Base-by-base conservation (phyloP, 2,113 vertebrate species). In the Syngnathus floridae region DNA sequence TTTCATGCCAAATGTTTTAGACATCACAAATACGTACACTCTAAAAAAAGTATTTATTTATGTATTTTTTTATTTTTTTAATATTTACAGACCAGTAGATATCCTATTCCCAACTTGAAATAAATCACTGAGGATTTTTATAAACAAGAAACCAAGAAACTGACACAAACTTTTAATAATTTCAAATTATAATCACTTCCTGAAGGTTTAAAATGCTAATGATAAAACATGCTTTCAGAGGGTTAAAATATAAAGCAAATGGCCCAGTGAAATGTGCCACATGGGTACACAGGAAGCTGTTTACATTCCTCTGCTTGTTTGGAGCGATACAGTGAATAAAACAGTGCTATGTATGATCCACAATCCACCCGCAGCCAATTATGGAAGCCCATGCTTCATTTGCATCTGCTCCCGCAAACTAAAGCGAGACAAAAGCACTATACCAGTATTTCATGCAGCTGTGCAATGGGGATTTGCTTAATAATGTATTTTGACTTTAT, bases 341-440 rank as follows among this genome's bases (percentile, higher is more conserved):
- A 58, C 74, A 71, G 43, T 43, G 57, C 64, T 64, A 65, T 40
- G 64, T 64, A 49, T 1, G 11, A 77, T 7, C 66, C 40, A 45
- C 62, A 76, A 66, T 57, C 37, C 22, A 52, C 48, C 48, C 0
- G 5, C 22, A 61, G 63, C 67, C 79, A 81, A 79, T 74, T 70
- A 72, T 56, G 75, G 71, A 62, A 72, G 54, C 65, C 7, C 41
- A 9, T 31, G 51, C 55, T 19, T 76, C 73, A 71, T 77, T 69
- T 64, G 70, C 70, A 80, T 79, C 26, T 72, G 66, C 72, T 76
- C n/a, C 71, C 54, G 55, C 40, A 62, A n/a, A 51, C 62, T 62
- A 72, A 65, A 70, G 52, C 52, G 49, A 52, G 52, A 72, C 37
- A 61, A 62, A 61, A 58, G 66, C 46, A 64, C 21, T 19, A 35